Percentiles rank a stretch among this genome's conserved stretches.
Conservation (phyloP, 1,140 invertebrate genomes). For the Atta texana region DNA sequence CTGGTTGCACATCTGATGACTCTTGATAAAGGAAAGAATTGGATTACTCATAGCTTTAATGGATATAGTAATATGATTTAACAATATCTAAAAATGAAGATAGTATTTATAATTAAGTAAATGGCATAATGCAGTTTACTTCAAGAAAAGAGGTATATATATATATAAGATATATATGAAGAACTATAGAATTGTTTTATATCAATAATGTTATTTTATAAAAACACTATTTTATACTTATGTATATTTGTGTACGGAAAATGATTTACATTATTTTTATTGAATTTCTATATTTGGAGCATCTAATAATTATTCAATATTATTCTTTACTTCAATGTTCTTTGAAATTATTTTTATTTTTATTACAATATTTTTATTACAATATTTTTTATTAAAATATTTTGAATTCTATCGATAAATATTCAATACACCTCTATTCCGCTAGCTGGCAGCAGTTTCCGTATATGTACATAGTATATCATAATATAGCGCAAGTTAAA, state of each 20-base stretch:
- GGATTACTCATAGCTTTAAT: background rate
- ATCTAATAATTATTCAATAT: background rate
- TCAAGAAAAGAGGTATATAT: background rate
- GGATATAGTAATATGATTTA: background rate
- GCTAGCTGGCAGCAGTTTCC: constrained; percentile 65
- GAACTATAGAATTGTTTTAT: background rate
- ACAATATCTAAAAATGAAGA: background rate
- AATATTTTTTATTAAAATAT: background rate
- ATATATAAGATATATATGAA: too few species aligned
- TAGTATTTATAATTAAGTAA: background rate
- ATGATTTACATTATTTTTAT: background rate
- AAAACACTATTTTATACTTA: background rate
- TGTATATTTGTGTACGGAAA: background rate
- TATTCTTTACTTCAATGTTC: background rate
- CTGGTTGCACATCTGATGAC: background rate
- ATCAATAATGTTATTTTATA: background rate
- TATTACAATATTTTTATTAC: too few species aligned
- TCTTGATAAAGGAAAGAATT: background rate
- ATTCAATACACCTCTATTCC: background rate
- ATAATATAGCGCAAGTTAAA: background rate
- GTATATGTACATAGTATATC: background rate
- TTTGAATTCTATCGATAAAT: constrained; percentile 17
- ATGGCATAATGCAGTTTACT: background rate
- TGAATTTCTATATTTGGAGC: background rate
- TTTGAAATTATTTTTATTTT: background rate